Conservation (phyloP, 2,888 invertebrate species). For the Acanthococcus lagerstroemiae region DNA sequence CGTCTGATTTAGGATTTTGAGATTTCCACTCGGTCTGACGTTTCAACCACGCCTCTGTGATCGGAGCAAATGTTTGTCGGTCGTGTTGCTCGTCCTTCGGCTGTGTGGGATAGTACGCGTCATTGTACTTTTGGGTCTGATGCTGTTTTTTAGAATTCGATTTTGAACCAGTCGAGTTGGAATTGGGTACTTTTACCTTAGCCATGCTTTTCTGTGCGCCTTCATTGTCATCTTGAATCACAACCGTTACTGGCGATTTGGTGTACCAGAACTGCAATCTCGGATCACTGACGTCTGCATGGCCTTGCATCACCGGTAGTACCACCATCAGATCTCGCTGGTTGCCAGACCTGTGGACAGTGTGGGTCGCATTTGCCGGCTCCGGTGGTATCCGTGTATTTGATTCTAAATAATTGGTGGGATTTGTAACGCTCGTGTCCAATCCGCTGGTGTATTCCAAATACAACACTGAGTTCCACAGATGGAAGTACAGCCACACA, state of each 20-base stretch:
- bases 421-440: no score
- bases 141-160: background rate
- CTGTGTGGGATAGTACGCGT: background rate
- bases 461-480: no score
- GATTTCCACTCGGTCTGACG: no score
- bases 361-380: no score
- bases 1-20: background rate
- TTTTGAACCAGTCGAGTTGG: background rate
- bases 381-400: no score
- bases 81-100: background rate
- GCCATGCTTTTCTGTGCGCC: background rate
- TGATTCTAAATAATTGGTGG: no score
- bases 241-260: conserved; percentile 17
- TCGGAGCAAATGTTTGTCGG: no score
- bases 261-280: conserved; percentile 18
- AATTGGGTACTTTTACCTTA: background rate
- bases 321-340: conserved; percentile 20
- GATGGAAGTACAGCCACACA: no score
- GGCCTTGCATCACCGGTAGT: conserved; percentile 22
- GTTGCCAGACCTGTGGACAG: background rate
- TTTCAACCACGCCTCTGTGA: background rate
- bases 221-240: conserved; percentile 5
- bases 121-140: background rate
- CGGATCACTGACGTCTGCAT: conserved; percentile 6
- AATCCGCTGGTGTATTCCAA: no score